A percentile compares a stretch with the other conserved stretches of the same genome.
These are phyloP conservation scores for Styela clava DNA, from an alignment of 23 tunicate species.

Conservation along the genomic window DNA sequence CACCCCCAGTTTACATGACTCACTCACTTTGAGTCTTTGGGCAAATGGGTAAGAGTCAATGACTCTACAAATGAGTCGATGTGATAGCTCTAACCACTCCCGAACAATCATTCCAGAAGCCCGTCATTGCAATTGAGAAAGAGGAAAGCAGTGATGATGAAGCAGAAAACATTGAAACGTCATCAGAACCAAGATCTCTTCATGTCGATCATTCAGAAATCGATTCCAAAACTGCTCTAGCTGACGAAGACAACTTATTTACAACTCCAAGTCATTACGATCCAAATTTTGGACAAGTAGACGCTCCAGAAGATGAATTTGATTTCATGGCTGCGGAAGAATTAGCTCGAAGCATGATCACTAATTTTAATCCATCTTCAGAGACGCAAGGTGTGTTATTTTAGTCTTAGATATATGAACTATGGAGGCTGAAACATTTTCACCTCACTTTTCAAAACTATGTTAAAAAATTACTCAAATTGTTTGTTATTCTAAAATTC, in stretches of 20 bases:
- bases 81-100: too few species aligned
- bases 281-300: background rate
- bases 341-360: background rate
- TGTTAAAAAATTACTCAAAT: too few species aligned
- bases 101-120: background rate
- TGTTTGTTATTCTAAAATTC: too few species aligned
- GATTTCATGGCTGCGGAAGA: background rate
- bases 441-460: too few species aligned
- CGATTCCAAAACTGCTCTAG: background rate
- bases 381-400: too few species aligned
- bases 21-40: too few species aligned
- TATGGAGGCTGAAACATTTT: too few species aligned
- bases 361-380: too few species aligned
- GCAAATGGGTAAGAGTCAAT: too few species aligned
- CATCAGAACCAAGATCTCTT: background rate
- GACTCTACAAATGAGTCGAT: too few species aligned
- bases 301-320: background rate
- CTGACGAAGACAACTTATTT: conserved; percentile 12
- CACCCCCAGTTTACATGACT: too few species aligned
- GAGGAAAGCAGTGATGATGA: background rate
- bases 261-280: conserved; percentile 7
- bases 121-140: background rate
- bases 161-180: background rate
- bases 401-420: too few species aligned
- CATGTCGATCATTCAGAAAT: background rate